Conservation (phyloP, 2,888 invertebrate species). For the Cephalotes varians region DNA sequence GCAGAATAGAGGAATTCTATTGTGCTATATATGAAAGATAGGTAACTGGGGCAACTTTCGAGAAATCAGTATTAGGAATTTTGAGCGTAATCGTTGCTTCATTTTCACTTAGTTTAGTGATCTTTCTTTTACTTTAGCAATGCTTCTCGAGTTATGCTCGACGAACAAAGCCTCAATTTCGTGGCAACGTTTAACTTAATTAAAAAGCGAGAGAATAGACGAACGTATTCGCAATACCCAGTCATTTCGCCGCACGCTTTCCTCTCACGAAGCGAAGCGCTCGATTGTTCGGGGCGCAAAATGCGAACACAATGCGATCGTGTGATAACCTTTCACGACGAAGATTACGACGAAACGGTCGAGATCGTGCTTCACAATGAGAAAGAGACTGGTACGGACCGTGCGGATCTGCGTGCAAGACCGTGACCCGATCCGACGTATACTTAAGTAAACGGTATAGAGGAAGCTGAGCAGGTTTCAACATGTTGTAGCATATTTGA, state of each 20-base stretch:
- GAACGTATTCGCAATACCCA: conserved; percentile 30
- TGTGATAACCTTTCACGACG: conserved; percentile 50
- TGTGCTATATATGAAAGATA: neutral
- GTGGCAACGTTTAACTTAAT: conserved; percentile 42
- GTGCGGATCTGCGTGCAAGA: conserved; percentile 52
- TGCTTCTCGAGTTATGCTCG: neutral
- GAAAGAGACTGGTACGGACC: conserved; percentile 56
- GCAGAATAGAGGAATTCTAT: neutral
- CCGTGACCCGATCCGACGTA: conserved; percentile 57
- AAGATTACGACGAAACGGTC: conserved; percentile 34
- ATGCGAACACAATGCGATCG: conserved; percentile 44
- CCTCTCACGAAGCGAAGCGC: conserved; percentile 33
- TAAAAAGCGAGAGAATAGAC: conserved; percentile 31
- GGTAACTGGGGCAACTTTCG: neutral
- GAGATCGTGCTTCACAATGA: conserved; percentile 38
- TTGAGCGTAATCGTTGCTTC: conserved; percentile 13
- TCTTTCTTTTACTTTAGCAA: neutral
- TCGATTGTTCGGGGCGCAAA: conserved; percentile 46
- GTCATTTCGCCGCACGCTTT: conserved; percentile 35
- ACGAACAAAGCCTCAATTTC: conserved; percentile 29
- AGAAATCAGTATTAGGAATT: conserved; percentile 2
- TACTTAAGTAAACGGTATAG: conserved; percentile 34
- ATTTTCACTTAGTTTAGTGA: conserved; percentile 4
- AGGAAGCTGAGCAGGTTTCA: neutral
- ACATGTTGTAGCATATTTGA: neutral